These are phyloP conservation scores for Neodiprion pinetum DNA, from an alignment of 1,140 invertebrate genomes.

Conservation along the genomic window DNA sequence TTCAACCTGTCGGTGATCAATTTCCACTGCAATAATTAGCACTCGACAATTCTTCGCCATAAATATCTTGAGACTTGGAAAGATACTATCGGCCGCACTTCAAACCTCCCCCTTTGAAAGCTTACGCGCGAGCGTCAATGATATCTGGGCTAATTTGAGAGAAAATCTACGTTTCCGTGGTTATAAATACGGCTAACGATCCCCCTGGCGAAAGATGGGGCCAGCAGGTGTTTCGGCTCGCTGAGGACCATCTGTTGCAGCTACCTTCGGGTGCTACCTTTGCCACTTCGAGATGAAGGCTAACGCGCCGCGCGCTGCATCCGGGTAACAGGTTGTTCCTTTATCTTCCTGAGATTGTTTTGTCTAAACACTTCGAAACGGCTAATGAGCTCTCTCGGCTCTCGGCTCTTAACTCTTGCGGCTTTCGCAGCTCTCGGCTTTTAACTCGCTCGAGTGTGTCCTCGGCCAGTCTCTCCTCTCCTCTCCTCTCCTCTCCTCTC, in stretches of 20 bases:
- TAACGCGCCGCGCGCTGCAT: slow-evolving; percentile 21
- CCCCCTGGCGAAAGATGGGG: neutral
- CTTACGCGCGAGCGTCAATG: neutral
- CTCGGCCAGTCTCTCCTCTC: neutral
- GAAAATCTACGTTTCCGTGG: slow-evolving; percentile 1
- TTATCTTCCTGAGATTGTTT: slow-evolving; percentile 44
- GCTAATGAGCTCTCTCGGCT: slow-evolving; percentile 38
- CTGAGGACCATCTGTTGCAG: neutral
- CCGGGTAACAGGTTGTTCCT: slow-evolving; percentile 46
- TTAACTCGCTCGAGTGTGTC: neutral
- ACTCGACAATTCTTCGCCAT: no score
- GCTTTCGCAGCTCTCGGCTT: neutral
- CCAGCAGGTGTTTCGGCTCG: slow-evolving; percentile 3
- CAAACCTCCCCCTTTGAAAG: neutral
- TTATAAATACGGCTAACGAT: neutral
- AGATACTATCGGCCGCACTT: no score
- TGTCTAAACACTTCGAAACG: slow-evolving; percentile 36
- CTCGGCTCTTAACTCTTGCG: neutral
- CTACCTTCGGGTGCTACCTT: slow-evolving; percentile 6
- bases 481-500: no score
- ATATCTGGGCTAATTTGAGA: neutral
- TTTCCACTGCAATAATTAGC: no score
- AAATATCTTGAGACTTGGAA: no score
- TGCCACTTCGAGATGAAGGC: slow-evolving; percentile 31
- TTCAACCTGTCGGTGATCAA: no score